Evolutionary conservation across 2,113 vertebrate species (phyloP).

Genomic region (Glaucomys volans): DNA sequence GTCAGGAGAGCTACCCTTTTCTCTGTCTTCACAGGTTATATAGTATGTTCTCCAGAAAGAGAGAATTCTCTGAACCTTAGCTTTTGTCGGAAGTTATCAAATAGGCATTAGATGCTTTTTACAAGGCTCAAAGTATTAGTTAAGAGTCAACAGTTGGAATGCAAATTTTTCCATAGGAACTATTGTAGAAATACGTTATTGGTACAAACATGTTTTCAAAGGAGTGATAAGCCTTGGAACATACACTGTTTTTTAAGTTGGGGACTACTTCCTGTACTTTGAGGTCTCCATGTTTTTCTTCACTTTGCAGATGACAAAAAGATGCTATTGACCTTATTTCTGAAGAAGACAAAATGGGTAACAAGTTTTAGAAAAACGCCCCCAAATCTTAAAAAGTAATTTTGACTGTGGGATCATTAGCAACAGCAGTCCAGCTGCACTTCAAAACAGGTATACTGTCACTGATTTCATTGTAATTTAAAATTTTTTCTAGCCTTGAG

Average conservation of each 20-base stretch:
- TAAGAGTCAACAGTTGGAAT: conserved; percentile 41
- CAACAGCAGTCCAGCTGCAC: conserved; percentile 11
- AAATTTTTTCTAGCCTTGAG: not conserved
- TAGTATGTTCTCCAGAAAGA: not conserved
- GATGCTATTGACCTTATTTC: conserved; percentile 62
- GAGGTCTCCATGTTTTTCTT: conserved; percentile 69
- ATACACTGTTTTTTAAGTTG: conserved; percentile 54
- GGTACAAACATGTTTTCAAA: conserved; percentile 47
- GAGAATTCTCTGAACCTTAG: not conserved
- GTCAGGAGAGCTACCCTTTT: conserved; percentile 2
- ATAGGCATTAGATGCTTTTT: conserved; percentile 30
- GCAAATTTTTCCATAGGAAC: conserved; percentile 28
- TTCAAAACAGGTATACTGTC: conserved; percentile 29
- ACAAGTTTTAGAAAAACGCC: conserved; percentile 49
- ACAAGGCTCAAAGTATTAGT: conserved; percentile 46
- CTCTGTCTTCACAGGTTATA: not conserved
- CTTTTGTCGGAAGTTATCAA: conserved; percentile 12
- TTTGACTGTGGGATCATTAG: conserved; percentile 29
- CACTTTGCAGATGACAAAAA: conserved; percentile 63
- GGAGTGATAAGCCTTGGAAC: conserved; percentile 42
- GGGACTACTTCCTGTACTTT: conserved; percentile 54
- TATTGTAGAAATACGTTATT: conserved; percentile 53
- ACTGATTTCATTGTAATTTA: conserved; percentile 32
- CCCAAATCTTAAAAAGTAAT: conserved; percentile 26
- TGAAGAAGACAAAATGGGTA: conserved; percentile 63